Evolutionary conservation across 2,113 vertebrate species (phyloP), one percentile per base, ranked within the genome.

Genomic region (Passer montanus): DNA sequence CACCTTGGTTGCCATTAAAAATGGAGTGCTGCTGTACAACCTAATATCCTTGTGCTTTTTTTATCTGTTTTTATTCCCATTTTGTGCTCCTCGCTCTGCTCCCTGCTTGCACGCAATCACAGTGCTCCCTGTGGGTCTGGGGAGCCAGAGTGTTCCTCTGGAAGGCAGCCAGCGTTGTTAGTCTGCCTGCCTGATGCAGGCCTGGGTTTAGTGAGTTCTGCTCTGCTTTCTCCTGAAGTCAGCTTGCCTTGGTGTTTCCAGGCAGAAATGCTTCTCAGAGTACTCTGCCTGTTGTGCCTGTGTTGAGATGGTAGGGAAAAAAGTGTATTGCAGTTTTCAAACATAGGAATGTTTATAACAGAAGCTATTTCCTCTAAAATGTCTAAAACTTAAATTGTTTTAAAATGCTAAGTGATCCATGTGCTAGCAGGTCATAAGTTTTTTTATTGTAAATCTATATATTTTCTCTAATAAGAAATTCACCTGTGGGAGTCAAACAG

Each of bases 111-210:
- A 4, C 82, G 67, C 92, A 94, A 92, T 92, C 69, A 76, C 75
- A 70, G 68, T 70, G 87, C 56, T 95, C 94, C 87, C 87, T 78
- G 2, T 69, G 78, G 78, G 87, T 74, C 76, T 56, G 41, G 43
- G 73, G 82, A 93, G 79, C 47, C 87, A 73, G 83, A 94, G 88
- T 97, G 90, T 88, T 85, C 59, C 15, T 69, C 70, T 91, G 90
- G 91, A 92, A 95, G 49, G 70, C 50, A 63, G 94, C 85, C 95
- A 93, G 9, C 18, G 12, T 67, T 69, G 44, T 93, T 79, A 95
- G 89, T 22, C 35, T 64, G 20, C 24, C 79, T 74, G 49, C 44
- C 73, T 93, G 67, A 78, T 92, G 92, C 76, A 84, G 47, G 27
- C 59, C 90, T 88, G 16, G 66, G 24, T 91, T 49, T n/a, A 84